Percentiles rank a stretch among this genome's conserved stretches.
phyloP scores from a whole-genome alignment of 2,113 vertebrate species.

The Typhlomys cinereus region DNA sequence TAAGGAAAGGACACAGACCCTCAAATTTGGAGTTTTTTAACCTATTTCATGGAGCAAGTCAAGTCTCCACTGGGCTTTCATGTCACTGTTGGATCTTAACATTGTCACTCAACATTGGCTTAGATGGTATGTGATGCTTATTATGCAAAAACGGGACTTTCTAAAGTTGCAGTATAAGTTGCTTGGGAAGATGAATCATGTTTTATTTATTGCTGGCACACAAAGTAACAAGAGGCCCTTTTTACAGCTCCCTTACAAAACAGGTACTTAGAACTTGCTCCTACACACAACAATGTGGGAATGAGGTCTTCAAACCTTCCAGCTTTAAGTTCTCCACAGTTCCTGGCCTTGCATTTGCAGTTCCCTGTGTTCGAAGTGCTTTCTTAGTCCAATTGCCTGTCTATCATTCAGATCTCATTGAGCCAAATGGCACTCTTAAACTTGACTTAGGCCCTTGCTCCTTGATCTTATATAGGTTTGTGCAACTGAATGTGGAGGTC shows the following conservation, averaged over 20 bases:
- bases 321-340: neutral
- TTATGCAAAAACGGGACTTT: neutral
- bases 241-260: neutral
- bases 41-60: neutral
- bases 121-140: neutral
- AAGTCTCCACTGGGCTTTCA: neutral
- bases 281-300: neutral
- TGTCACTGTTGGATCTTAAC: neutral
- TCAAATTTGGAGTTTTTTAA: neutral
- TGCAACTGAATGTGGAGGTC: neutral
- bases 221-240: neutral
- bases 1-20: neutral
- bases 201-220: neutral
- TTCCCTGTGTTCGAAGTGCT: neutral
- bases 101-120: neutral
- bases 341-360: neutral
- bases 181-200: slow-evolving; percentile 12
- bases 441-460: neutral
- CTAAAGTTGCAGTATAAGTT: neutral
- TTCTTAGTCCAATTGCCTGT: neutral
- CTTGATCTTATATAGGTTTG: neutral
- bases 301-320: neutral
- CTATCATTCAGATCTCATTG: neutral
- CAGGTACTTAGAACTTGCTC: neutral
- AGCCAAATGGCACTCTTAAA: neutral